Evolutionary conservation across 35 echinoderm and acorn worm genomes (phyloP).

Genomic region (Acanthaster planci): DNA sequence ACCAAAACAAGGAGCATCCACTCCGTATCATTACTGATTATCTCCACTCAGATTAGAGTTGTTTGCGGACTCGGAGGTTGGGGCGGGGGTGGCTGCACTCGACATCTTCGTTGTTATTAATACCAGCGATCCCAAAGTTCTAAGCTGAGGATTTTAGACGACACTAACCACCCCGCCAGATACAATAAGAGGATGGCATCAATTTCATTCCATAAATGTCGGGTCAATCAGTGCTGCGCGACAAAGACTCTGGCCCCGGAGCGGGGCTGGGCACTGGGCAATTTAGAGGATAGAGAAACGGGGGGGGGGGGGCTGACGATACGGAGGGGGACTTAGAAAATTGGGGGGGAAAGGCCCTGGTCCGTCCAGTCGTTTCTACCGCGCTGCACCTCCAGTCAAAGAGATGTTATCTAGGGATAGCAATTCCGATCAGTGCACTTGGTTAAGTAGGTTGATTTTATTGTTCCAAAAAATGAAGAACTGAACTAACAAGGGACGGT

Average conservation of each 20-base stretch:
- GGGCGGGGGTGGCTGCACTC: too few relatives aligned
- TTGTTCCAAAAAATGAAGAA: neutral
- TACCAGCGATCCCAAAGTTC: too few relatives aligned
- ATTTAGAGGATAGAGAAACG: neutral
- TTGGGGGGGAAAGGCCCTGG: neutral
- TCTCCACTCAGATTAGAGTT: too few relatives aligned
- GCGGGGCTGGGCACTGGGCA: neutral
- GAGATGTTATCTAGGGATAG: slow-evolving; percentile 20
- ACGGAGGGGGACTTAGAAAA: neutral
- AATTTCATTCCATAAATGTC: slow-evolving; percentile 32
- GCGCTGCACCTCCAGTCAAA: neutral
- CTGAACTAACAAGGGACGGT: neutral
- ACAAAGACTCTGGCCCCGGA: neutral
- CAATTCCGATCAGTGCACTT: neutral
- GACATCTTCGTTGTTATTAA: too few relatives aligned
- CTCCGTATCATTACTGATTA: too few relatives aligned
- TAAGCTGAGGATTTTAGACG: too few relatives aligned
- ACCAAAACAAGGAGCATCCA: too few relatives aligned
- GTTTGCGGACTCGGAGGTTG: too few relatives aligned
- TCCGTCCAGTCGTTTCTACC: too few relatives aligned
- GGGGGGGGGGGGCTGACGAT: neutral
- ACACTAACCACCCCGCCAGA: neutral
- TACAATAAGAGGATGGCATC: neutral
- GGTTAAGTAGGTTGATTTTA: neutral
- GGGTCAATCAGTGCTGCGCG: neutral